Evolutionary conservation across 2,797 vertebrate genomes (phyloP).

Genomic region (Anisognathus igniventris): DNA sequence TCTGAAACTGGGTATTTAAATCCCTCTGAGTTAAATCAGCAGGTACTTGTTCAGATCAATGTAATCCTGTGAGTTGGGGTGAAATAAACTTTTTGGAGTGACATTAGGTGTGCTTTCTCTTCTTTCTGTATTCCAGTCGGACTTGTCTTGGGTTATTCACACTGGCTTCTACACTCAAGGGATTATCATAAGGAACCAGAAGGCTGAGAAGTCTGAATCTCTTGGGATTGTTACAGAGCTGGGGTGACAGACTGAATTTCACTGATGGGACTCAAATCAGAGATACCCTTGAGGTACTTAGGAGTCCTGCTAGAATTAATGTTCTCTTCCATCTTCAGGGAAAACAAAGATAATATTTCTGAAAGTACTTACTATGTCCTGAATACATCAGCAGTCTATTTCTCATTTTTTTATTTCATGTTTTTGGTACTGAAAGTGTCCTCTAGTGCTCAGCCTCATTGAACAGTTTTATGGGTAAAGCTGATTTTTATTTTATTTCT

Average conservation of each 20-base stretch:
- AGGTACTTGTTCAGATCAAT: background rate
- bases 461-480: background rate
- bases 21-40: background rate
- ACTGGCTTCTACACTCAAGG: background rate
- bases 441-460: background rate
- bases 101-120: background rate
- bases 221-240: constrained; percentile 1
- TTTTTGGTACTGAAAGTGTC: background rate
- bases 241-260: background rate
- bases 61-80: background rate
- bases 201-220: background rate
- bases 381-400: background rate
- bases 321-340: background rate
- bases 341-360: background rate
- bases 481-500: background rate
- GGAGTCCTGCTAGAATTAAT: constrained; percentile 4
- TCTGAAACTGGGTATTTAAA: background rate
- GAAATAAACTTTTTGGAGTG: background rate
- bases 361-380: background rate
- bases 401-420: background rate
- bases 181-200: constrained; percentile 14
- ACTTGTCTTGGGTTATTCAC: constrained; percentile 8
- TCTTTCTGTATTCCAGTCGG: background rate
- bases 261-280: constrained; percentile 38
- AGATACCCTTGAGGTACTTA: constrained; percentile 25